Percentiles rank a stretch among this genome's conserved stretches.
phyloP scores from a whole-genome alignment of 1,140 invertebrate species.

The Orussus abietinus region DNA sequence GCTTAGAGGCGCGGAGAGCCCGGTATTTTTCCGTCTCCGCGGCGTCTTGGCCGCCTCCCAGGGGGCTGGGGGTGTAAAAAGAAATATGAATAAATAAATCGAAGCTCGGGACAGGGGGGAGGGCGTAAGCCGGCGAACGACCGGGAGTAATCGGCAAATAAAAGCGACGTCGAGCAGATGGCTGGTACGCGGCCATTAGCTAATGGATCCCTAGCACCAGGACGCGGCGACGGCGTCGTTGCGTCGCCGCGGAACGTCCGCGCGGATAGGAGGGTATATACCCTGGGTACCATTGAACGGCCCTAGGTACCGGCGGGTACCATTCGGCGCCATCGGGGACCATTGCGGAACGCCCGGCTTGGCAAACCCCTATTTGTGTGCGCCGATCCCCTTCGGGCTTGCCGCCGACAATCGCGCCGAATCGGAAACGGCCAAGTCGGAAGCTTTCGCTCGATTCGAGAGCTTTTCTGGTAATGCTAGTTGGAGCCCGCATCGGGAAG shows the following conservation, averaged over 20 bases:
- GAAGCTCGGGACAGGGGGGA: slow-evolving; percentile 18
- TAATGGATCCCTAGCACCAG: slow-evolving; percentile 45
- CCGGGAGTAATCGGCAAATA: slow-evolving; percentile 40
- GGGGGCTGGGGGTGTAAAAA: slow-evolving; percentile 9
- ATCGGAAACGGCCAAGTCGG: too few species aligned
- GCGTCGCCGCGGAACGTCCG: slow-evolving; percentile 22
- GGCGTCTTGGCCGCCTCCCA: neutral
- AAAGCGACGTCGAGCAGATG: slow-evolving; percentile 45
- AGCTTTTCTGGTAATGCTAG: too few species aligned
- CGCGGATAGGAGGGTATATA: slow-evolving; percentile 10
- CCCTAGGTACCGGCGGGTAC: slow-evolving; percentile 12
- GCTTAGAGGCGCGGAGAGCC: too few species aligned
- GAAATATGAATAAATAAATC: slow-evolving; percentile 34
- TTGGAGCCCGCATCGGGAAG: too few species aligned
- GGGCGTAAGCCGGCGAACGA: slow-evolving; percentile 20
- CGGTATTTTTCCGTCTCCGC: too few species aligned
- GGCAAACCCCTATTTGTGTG: too few species aligned
- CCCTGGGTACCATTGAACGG: slow-evolving; percentile 11
- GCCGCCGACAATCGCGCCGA: too few species aligned
- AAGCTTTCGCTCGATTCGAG: too few species aligned
- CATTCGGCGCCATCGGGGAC: too few species aligned
- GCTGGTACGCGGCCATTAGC: slow-evolving; percentile 43
- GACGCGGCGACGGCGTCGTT: slow-evolving; percentile 17
- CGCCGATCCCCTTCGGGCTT: too few species aligned
- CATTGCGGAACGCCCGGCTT: neutral